Evolutionary conservation across 2,113 vertebrate genomes (phyloP).

Genomic region (Hepsetus odoe): DNA sequence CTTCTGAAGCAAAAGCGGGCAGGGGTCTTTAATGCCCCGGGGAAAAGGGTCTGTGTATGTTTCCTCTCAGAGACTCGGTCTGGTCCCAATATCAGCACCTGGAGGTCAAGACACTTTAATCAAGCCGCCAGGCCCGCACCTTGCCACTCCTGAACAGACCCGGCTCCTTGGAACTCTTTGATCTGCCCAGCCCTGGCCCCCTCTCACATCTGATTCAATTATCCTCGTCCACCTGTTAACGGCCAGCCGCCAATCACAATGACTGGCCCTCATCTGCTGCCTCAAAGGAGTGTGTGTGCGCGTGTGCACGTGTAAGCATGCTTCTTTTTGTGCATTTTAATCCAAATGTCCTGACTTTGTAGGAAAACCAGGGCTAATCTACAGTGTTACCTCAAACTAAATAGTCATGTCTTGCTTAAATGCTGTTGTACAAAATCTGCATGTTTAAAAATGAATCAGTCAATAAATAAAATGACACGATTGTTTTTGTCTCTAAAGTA

Average conservation of each 20-base stretch:
- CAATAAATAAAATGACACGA: too few relatives aligned
- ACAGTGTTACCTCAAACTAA: background rate
- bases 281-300: conserved; percentile 53
- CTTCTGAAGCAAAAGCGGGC: conserved; percentile 50
- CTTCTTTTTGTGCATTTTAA: background rate
- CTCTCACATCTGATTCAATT: conserved; percentile 80
- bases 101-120: conserved; percentile 78
- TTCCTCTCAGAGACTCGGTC: conserved; percentile 63
- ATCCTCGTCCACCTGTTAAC: conserved; percentile 82
- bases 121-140: conserved; percentile 67
- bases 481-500: too few relatives aligned
- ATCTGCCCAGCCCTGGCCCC: conserved; percentile 70
- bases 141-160: conserved; percentile 51
- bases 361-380: background rate
- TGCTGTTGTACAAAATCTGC: too few relatives aligned
- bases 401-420: too few relatives aligned
- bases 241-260: conserved; percentile 72
- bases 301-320: background rate
- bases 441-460: too few relatives aligned
- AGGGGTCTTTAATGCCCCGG: conserved; percentile 57
- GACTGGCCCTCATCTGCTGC: conserved; percentile 61
- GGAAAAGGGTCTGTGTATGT: conserved; percentile 59
- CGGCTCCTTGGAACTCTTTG: conserved; percentile 59
- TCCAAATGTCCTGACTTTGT: background rate
- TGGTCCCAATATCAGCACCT: conserved; percentile 66